Percentiles rank a stretch among this genome's conserved stretches.
phyloP scores from a whole-genome alignment of 2,797 vertebrate species.

The Artibeus lituratus region DNA sequence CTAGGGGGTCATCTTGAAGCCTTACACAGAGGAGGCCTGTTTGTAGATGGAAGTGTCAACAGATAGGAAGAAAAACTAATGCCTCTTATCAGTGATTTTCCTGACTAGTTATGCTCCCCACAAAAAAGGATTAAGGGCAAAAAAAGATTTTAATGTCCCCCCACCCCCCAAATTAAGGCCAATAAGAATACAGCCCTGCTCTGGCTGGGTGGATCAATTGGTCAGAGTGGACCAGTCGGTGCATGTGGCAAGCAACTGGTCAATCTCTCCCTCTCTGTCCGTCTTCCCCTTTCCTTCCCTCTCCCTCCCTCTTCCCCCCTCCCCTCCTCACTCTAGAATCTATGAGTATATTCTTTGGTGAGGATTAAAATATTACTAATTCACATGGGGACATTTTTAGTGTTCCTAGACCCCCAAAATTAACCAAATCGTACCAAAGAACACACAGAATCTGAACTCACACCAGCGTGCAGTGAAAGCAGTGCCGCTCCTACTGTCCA shows the following conservation, averaged over 20 bases:
- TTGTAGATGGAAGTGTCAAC: neutral
- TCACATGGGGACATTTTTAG: neutral
- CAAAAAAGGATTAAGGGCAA: neutral
- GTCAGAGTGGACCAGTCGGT: no score
- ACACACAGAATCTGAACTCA: neutral
- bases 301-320: no score
- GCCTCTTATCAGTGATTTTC: neutral
- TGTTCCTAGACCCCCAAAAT: neutral
- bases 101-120: neutral
- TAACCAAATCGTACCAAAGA: neutral
- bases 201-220: neutral
- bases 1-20: neutral
- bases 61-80: neutral
- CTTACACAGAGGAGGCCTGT: neutral
- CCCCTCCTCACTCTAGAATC: neutral
- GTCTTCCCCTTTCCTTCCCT: no score
- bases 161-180: neutral
- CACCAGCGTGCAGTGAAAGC: neutral
- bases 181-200: neutral
- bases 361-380: neutral
- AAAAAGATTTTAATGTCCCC: neutral
- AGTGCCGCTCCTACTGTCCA: accelerated
- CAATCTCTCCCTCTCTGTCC: neutral
- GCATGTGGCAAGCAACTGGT: neutral
- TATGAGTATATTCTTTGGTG: neutral